Evolutionary conservation across 2,888 invertebrate species (phyloP).

Genomic region (Vesta saturnalis): DNA sequence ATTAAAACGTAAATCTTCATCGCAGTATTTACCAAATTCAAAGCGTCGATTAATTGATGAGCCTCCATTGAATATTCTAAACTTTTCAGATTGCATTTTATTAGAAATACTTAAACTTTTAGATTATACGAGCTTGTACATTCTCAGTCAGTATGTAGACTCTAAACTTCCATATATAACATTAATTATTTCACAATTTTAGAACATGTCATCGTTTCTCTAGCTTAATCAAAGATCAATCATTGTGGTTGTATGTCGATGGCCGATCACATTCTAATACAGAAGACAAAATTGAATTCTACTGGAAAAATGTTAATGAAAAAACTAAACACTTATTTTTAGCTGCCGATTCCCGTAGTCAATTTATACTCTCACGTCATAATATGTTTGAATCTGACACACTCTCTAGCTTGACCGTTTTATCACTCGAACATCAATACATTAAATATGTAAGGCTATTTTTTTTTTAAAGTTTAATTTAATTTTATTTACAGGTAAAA

Average conservation of each 20-base stretch:
- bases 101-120: slow-evolving; percentile 52
- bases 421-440: slow-evolving; percentile 56
- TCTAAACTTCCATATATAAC: background rate
- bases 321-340: slow-evolving; percentile 44
- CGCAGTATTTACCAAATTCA: background rate
- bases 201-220: slow-evolving; percentile 51
- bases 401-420: slow-evolving; percentile 49
- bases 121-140: slow-evolving; percentile 53
- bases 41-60: background rate
- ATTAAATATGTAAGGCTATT: slow-evolving; percentile 48
- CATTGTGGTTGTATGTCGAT: slow-evolving; percentile 55
- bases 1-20: background rate
- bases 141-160: slow-evolving; percentile 50
- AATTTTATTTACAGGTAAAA: slow-evolving; percentile 64
- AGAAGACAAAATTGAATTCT: slow-evolving; percentile 51
- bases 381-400: slow-evolving; percentile 21
- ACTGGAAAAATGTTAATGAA: slow-evolving; percentile 48
- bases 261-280: slow-evolving; percentile 50
- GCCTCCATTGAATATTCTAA: slow-evolving; percentile 24
- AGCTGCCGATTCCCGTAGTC: slow-evolving; percentile 27
- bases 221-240: slow-evolving; percentile 50
- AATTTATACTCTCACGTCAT: slow-evolving; percentile 26
- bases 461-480: slow-evolving; percentile 8
- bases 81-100: slow-evolving; percentile 53
- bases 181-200: slow-evolving; percentile 24